Base-by-base conservation (phyloP, 2,888 invertebrate species). In the Coleophora flavipennella region DNA sequence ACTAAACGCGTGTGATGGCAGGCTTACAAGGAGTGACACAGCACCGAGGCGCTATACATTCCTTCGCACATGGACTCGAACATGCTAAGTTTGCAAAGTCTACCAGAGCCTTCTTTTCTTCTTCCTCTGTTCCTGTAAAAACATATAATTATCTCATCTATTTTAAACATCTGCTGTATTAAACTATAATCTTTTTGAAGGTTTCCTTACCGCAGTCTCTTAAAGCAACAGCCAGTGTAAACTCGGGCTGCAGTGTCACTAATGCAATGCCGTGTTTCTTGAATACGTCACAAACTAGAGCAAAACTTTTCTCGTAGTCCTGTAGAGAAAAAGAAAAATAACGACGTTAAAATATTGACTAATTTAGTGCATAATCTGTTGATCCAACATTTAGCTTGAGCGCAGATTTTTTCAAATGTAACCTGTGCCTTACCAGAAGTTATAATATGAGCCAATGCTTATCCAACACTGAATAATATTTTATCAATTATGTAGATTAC, bases 201-300 rank as follows among this genome's bases (percentile, higher is more conserved):
- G 20, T 20, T 26, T 26, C 29, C 54, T 64, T 61, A 78, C 81
- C 77, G 41, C 56, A 50, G 39, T 14, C 31, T n/a, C 10, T 31
- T 0, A 43, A 10, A 11, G 67, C 50, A 33, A 71, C 53, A 3
- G 66, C 42, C 1, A 72, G 57, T 9, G 57, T 55, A 41, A 95
- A 96, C 69, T 96, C 96, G 0, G 96, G 95, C 63, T 96, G 96
- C 51, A 96, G 89, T 0, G 96, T 94, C 8, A 94, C 92, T 46
- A 92, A 89, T 2, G 91, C 89, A 38, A 95, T 94, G 3, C 95
- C 95, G 62, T 93, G 91, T 11, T 91, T 90, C 39, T 89, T 86
- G 63, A 96, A 93, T 60, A 94, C 92, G 14, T 89, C 88, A 26
- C 88, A 89, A 4, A 95, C 89, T 81, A 54, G 88, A 73, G 52